Evolutionary conservation across 2,888 invertebrate species (phyloP), one percentile per base, ranked within the genome.

Genomic region (Emmelina monodactyla): DNA sequence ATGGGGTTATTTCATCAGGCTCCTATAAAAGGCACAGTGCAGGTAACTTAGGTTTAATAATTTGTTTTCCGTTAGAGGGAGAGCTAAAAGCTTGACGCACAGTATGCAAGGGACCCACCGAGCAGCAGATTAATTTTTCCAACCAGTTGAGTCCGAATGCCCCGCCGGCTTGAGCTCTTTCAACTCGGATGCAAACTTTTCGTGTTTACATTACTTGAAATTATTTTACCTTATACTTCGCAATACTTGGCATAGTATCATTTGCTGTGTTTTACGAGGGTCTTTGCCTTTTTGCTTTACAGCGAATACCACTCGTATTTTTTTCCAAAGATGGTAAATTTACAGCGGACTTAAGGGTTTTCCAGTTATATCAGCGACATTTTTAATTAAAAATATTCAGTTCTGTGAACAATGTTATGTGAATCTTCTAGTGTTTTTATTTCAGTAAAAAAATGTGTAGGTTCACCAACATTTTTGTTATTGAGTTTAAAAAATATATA

Each of bases 61-160:
- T n/a, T n/a, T n/a, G n/a, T n/a, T n/a, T n/a, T n/a, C n/a, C n/a
- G n/a, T n/a, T n/a, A n/a, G n/a, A n/a, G n/a, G n/a, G n/a, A n/a
- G n/a, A n/a, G n/a, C n/a, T n/a, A n/a, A n/a, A n/a, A n/a, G n/a
- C n/a, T 25, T n/a, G 25, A 25, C 25, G 25, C 25, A 25, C 4
- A 13, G 11, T 9, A 14, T 4, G 29, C 13, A 29, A 14, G 13
- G 13, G 55, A 56, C 56, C 50, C 50, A 49, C 50, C 61, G n/a
- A 56, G 55, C 62, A 55, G 64, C 70, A 65, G 62, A 76, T 75
- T 70, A 73, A 64, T 76, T 69, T 73, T 78, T 79, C 76, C 76
- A 73, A 55, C 61, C 70, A 76, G 75, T 75, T 78, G 76, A 76
- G 58, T 69, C 61, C 66, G 70, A 79, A 78, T 75, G 66, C 69